Evolutionary conservation across 2,888 invertebrate species (phyloP).

Genomic region (Tridacna crocea): DNA sequence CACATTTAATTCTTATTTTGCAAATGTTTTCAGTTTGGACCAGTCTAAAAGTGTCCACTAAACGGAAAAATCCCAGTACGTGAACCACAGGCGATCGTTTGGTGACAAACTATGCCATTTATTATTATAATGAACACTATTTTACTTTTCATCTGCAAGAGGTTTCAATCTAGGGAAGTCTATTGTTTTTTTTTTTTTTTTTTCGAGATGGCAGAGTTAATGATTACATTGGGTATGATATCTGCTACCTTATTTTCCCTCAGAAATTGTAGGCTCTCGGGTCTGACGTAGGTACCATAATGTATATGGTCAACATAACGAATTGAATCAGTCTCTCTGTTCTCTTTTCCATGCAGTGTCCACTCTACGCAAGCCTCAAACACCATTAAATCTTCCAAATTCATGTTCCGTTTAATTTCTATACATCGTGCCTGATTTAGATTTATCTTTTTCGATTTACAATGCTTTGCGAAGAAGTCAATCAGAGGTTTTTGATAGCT

Average conservation of each 20-base stretch:
- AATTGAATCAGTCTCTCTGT: neutral
- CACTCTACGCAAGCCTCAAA: slow-evolving; percentile 16
- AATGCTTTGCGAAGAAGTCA: neutral
- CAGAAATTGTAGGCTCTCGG: neutral
- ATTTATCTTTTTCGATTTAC: neutral
- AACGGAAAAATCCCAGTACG: too few species aligned
- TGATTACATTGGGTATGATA: neutral
- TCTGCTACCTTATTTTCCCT: neutral
- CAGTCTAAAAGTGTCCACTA: too few species aligned
- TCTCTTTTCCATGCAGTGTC: neutral
- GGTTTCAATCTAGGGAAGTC: too few species aligned
- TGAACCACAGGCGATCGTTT: too few species aligned
- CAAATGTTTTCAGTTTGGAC: too few species aligned
- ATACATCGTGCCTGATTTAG: neutral
- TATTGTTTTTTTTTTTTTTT: too few species aligned
- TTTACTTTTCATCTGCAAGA: too few species aligned
- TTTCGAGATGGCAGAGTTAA: neutral
- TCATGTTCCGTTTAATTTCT: neutral
- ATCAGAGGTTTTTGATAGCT: neutral
- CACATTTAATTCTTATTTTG: too few species aligned
- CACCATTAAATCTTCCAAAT: neutral
- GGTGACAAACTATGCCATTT: too few species aligned
- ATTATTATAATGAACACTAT: too few species aligned
- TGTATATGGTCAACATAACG: slow-evolving; percentile 3
- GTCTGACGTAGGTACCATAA: neutral